These are phyloP conservation scores for Drosophila pallidifrons DNA, from an alignment of 1,140 invertebrate genomes.

Conservation along the genomic window DNA sequence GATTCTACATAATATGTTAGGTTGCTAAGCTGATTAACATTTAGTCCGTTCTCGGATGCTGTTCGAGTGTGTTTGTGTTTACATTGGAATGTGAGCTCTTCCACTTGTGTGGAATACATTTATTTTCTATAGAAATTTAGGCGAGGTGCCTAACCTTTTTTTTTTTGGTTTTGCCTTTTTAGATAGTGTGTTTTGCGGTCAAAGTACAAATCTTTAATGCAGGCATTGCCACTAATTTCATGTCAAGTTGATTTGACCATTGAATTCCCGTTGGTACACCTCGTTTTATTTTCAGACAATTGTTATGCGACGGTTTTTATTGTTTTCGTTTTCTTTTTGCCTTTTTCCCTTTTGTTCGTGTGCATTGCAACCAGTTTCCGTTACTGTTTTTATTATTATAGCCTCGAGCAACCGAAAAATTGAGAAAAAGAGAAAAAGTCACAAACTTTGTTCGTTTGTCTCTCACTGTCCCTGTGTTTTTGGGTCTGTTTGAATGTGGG, in stretches of 20 bases:
- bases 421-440: conserved; percentile 59
- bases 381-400: conserved; percentile 76
- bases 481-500: conserved; percentile 12
- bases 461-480: conserved; percentile 8
- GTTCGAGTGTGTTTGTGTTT: conserved; percentile 32
- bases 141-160: conserved; percentile 21
- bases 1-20: conserved; percentile 16
- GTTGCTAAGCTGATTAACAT: conserved; percentile 74
- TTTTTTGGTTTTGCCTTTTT: conserved; percentile 6
- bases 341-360: conserved; percentile 56
- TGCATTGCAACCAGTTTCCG: conserved; percentile 69
- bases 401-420: conserved; percentile 56
- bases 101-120: conserved; percentile 34
- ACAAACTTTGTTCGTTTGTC: conserved; percentile 37
- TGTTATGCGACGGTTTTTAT: conserved; percentile 65
- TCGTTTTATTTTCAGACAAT: conserved; percentile 62
- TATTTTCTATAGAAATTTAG: conserved; percentile 48
- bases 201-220: conserved; percentile 47
- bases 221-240: conserved; percentile 69
- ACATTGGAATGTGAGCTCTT: conserved; percentile 30
- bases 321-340: conserved; percentile 22
- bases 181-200: conserved; percentile 24
- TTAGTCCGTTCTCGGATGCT: conserved; percentile 39
- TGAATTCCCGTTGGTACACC: conserved; percentile 13
- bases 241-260: conserved; percentile 65